Evolutionary conservation across 2,797 vertebrate species (phyloP).

Genomic region (Gymnothorax reevesii): DNA sequence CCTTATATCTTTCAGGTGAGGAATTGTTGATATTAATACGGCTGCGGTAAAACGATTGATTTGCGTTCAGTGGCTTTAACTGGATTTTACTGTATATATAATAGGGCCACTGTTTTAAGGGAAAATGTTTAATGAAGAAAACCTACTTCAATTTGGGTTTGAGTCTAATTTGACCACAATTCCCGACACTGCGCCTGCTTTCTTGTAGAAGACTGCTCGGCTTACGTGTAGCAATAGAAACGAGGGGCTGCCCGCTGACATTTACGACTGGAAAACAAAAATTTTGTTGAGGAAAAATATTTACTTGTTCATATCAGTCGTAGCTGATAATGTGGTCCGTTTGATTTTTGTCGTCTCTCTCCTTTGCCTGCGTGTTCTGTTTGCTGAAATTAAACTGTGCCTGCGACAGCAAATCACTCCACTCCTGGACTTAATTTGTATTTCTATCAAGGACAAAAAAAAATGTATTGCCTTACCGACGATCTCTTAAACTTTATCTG

Average conservation of each 20-base stretch:
- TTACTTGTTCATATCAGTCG: neutral
- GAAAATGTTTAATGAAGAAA: neutral
- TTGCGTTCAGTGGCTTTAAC: neutral
- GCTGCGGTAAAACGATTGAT: neutral
- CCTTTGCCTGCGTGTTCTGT: neutral
- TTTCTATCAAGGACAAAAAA: neutral
- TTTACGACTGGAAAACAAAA: neutral
- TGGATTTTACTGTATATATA: neutral
- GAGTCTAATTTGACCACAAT: neutral
- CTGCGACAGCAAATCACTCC: neutral
- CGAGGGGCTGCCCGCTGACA: neutral
- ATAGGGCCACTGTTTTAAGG: neutral
- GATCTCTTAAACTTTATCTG: neutral
- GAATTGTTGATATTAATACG: neutral
- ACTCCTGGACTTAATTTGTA: neutral
- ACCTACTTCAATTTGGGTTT: neutral
- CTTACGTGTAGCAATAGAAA: neutral
- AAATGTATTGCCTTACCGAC: neutral
- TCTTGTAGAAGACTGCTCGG: slow-evolving; percentile 1
- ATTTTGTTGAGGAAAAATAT: neutral
- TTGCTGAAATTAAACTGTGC: neutral
- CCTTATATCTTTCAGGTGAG: neutral
- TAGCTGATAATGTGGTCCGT: neutral
- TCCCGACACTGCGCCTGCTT: neutral
- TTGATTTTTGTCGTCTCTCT: neutral